These are phyloP conservation scores for Elmis aenea DNA, from an alignment of 2,888 invertebrate species.

Conservation along the genomic window DNA sequence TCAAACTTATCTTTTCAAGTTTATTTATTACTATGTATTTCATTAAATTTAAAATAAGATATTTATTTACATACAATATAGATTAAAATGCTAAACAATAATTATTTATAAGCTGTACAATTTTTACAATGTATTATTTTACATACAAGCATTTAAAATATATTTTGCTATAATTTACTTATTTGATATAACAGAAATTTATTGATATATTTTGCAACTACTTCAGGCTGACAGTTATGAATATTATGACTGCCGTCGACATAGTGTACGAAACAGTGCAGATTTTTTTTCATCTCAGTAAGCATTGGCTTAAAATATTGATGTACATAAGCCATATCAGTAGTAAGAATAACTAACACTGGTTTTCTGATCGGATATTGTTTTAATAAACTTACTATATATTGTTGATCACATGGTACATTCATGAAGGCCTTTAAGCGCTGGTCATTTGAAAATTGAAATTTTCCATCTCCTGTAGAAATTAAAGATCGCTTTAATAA, in stretches of 20 bases:
- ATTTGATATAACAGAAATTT: constrained; percentile 32
- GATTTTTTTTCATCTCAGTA: constrained; percentile 28
- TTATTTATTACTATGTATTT: too few species aligned
- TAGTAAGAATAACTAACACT: constrained; percentile 37
- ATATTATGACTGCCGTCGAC: constrained; percentile 59
- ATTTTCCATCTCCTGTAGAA: constrained; percentile 44
- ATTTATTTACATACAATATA: too few species aligned
- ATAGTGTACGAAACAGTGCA: constrained; percentile 31
- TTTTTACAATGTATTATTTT: too few species aligned
- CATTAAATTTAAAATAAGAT: too few species aligned
- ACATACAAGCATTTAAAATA: too few species aligned
- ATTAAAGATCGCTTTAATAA: constrained; percentile 49
- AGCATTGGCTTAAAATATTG: constrained; percentile 25
- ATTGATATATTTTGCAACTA: constrained; percentile 40
- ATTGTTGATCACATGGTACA: constrained; percentile 41
- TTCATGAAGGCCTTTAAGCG: constrained; percentile 45
- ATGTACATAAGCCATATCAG: constrained; percentile 23
- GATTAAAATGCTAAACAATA: too few species aligned
- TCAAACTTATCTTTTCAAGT: too few species aligned
- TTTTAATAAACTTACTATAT: constrained; percentile 37
- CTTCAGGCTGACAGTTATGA: constrained; percentile 55
- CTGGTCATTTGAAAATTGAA: constrained; percentile 54
- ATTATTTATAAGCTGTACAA: too few species aligned
- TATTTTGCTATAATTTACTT: too few species aligned
- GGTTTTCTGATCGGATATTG: constrained; percentile 38